Conservation (phyloP, 2,797 vertebrate genomes). For the Lacerta bilineata region DNA sequence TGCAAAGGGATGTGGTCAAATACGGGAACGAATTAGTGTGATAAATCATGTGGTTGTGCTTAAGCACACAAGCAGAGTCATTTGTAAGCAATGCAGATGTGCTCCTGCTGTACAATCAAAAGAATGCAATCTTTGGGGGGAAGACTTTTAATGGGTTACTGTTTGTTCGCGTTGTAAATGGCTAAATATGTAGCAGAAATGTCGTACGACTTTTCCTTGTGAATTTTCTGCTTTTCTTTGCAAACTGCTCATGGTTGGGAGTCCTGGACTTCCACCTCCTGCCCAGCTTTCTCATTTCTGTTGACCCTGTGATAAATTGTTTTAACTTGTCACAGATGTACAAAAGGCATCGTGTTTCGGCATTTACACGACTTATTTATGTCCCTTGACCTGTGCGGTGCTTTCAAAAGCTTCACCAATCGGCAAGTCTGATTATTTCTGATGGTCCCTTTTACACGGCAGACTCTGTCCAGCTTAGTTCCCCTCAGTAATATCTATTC, state of each 20-base stretch:
- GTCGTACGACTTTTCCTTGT: neutral
- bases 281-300: conserved; percentile 37
- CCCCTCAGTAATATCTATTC: conserved; percentile 39
- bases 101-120: neutral
- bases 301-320: neutral
- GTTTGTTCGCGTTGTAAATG: conserved; percentile 55
- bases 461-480: conserved; percentile 41
- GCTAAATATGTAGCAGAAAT: conserved; percentile 12
- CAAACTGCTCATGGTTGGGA: neutral
- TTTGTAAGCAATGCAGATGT: neutral
- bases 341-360: conserved; percentile 37
- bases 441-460: neutral
- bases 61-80: neutral
- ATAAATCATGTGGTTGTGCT: conserved; percentile 45
- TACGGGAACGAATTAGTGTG: conserved; percentile 40
- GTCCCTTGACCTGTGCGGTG: conserved; percentile 51
- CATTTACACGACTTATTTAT: conserved; percentile 56
- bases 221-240: neutral
- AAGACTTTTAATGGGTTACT: conserved; percentile 55
- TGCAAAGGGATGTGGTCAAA: conserved; percentile 18
- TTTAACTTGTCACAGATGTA: conserved; percentile 57
- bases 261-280: neutral
- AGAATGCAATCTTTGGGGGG: conserved; percentile 44
- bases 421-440: conserved; percentile 47
- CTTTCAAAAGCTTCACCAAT: conserved; percentile 59